Evolutionary conservation across 2,888 invertebrate genomes (phyloP), one percentile per base, ranked within the genome.

Genomic region (Dione juno): DNA sequence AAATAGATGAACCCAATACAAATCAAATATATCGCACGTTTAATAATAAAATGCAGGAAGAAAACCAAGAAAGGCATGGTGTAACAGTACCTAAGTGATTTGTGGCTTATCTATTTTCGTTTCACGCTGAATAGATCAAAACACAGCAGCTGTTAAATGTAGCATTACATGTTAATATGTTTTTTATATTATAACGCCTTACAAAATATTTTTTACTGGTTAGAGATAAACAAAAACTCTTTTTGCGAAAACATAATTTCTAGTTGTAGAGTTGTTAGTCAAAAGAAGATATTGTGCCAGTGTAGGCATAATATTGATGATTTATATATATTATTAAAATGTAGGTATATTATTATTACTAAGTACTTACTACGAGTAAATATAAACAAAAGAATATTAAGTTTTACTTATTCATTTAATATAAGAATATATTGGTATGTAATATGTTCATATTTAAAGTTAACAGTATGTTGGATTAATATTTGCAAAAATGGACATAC

Each of bases 11-110:
- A 28, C 77, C 78, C 79, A 82, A 81, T 59, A 58, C 68, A 77
- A 78, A 77, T 82, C 74, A 82, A 80, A 80, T 81, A 80, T 83
- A 78, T 82, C 78, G 79, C 74, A 76, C 69, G 52, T 41, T 61
- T 16, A 63, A 57, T 67, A 54, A 52, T 65, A 64, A 66, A 59
- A 16, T 28, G 16, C 1, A 45, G 28, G 35, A 35, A 54, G 8
- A 9, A 7, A n/a, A 48, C 1, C 43, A 43, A 13, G 28, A 28
- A 28, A 2, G 45, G n/a, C 1, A 45, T 3, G n/a, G 45, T 28
- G 10, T 9, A 2, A 53, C 14, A 8, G 14, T 28, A 53, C 14
- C 1, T 28, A 53, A 28, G 14, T 28, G 14, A 53, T 28, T 53
- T 53, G 28, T 53, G 53, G 21, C 28, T 53, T 53, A 14, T 53